Base-by-base conservation (phyloP, 2,113 vertebrate species). In the Etheostoma spectabile region DNA sequence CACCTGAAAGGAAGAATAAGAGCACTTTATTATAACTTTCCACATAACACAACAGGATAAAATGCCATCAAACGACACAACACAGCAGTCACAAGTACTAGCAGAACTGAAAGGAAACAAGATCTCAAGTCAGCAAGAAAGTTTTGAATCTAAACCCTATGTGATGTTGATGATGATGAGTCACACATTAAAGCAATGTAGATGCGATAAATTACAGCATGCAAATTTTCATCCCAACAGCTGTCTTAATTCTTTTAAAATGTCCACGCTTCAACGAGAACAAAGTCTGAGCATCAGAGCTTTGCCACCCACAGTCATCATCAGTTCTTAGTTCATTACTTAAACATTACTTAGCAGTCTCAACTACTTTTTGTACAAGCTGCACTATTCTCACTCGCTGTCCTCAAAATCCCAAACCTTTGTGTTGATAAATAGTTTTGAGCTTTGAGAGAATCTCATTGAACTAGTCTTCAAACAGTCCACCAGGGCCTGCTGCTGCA, bases 271-370 rank as follows among this genome's bases (percentile, higher is more conserved):
- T 15, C 8, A 0, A 63, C n/a, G 46, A 15, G 4, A 3, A 80
- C 21, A 42, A 49, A 74, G 62, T 45, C 4, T 7, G 24, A 72
- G 11, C 55, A 70, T 79, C 38, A 46, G 66, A 80, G 48, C 38
- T 8, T 82, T 48, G 46, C 30, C 30, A 21, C 27, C 79, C 69
- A 71, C 60, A 35, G 75, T 79, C 65, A 53, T 72, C 13, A 3
- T 53, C 52, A 51, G 62, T 11, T 51, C 67, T 61, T 48, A 53
- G 45, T 56, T 89, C 72, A 80, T 85, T 84, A 80, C 70, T 81
- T 3, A 1, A 55, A 70, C 79, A 71, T 73, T 79, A 51, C 83
- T 77, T 19, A 82, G 55, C 78, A 55, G 53, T 51, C 8, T 79
- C 60, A 73, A 19, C 60, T 48, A 10, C 16, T 8, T 1, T 55